Conservation (phyloP, 2,113 vertebrate genomes). For the Embiotoca jacksoni region DNA sequence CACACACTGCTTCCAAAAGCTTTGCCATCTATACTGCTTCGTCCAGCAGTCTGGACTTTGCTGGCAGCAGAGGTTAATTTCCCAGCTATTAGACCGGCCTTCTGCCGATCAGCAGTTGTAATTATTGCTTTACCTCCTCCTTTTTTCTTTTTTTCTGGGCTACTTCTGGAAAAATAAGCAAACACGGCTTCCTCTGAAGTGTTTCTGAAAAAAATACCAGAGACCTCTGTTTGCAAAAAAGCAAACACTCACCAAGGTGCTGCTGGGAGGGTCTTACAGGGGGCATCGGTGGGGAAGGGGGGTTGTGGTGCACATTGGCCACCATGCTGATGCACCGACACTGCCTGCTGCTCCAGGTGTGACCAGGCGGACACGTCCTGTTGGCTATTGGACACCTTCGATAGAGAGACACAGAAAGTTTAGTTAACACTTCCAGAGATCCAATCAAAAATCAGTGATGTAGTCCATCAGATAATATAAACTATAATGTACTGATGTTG, state of each 20-base stretch:
- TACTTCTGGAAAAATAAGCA: not conserved
- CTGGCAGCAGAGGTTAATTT: not conserved
- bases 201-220: not conserved
- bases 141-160: not conserved
- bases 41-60: not conserved
- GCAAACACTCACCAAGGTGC: conserved; percentile 84
- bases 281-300: conserved; percentile 82
- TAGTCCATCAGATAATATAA: not conserved
- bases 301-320: conserved; percentile 79
- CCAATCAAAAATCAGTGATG: too few species aligned
- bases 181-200: not conserved
- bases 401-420: conserved; percentile 31
- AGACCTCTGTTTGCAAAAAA: too few species aligned
- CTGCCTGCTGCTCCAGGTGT: conserved; percentile 89
- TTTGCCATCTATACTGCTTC: too few species aligned
- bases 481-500: not conserved
- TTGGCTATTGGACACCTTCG: conserved; percentile 90
- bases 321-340: conserved; percentile 87
- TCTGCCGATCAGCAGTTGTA: not conserved
- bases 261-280: conserved; percentile 71
- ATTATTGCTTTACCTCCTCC: not conserved
- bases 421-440: not conserved
- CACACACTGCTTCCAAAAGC: too few species aligned
- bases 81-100: not conserved
- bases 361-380: conserved; percentile 91